A percentile compares a stretch with the other conserved stretches of the same genome.
These are phyloP conservation scores for Ptychadena robeensis DNA, from an alignment of 2,797 vertebrate species.

Conservation along the genomic window DNA sequence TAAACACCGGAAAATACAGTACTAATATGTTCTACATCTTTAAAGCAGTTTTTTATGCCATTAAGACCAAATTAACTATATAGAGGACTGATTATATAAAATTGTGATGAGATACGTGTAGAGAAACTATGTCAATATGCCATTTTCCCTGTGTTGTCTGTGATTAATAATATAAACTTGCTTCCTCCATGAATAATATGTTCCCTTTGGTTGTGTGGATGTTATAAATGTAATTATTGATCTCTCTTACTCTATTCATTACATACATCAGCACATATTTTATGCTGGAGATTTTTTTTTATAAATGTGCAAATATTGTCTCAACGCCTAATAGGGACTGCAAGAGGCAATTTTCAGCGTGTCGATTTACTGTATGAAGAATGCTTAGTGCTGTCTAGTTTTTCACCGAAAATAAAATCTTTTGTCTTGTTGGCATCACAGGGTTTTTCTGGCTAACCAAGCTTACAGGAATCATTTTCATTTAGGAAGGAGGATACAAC, in stretches of 20 bases:
- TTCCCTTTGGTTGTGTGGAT: conserved; percentile 3
- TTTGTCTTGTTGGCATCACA: conserved; percentile 46
- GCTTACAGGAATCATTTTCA: conserved; percentile 59
- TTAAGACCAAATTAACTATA: background rate
- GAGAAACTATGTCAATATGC: background rate
- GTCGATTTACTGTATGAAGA: conserved; percentile 32
- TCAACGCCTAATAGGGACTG: background rate
- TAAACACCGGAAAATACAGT: no score
- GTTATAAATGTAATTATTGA: conserved; percentile 3
- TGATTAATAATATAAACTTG: background rate
- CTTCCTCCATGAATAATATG: background rate
- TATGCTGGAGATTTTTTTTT: conserved; percentile 2
- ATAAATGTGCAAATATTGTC: conserved; percentile 39
- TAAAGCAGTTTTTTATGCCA: background rate
- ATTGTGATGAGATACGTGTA: background rate
- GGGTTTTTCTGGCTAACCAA: conserved; percentile 50
- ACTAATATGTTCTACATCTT: no score
- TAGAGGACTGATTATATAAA: background rate
- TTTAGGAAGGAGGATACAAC: conserved; percentile 55
- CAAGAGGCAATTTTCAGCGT: conserved; percentile 39
- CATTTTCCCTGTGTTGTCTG: background rate
- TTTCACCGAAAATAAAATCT: conserved; percentile 42
- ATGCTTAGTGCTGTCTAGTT: conserved; percentile 18
- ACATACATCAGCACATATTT: conserved; percentile 24
- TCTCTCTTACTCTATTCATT: background rate